These are phyloP conservation scores for Dendrocincla fuliginosa DNA, from an alignment of 2,797 vertebrate species.

Conservation along the genomic window DNA sequence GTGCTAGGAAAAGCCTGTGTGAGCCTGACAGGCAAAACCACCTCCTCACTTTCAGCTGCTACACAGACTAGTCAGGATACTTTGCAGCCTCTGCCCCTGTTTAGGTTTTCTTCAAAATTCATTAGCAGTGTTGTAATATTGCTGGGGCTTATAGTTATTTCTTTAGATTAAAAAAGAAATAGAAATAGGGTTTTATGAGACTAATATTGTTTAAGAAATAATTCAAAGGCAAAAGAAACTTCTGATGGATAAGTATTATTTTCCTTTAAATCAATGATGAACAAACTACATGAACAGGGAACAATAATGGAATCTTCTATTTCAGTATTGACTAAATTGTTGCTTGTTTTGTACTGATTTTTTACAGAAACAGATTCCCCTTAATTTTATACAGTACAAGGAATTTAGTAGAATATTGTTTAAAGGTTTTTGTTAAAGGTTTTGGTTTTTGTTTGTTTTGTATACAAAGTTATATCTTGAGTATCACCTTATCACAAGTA, in stretches of 20 bases:
- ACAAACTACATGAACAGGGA: neutral
- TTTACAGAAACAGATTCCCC: neutral
- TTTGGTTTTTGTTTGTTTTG: neutral
- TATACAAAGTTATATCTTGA: neutral
- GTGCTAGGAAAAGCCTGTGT: neutral
- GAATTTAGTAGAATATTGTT: neutral
- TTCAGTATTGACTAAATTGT: neutral
- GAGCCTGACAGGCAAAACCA: neutral
- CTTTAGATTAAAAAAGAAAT: neutral
- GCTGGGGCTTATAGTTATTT: neutral
- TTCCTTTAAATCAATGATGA: neutral
- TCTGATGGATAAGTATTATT: neutral
- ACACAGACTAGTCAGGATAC: neutral
- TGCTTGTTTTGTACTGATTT: neutral
- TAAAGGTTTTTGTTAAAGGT: neutral
- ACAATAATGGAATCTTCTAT: neutral
- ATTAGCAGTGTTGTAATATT: neutral
- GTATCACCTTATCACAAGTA: neutral
- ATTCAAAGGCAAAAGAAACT: neutral
- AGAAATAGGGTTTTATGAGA: neutral
- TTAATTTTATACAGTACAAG: neutral
- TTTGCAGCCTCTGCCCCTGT: neutral
- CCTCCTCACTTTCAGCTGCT: neutral
- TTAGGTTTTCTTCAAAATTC: neutral
- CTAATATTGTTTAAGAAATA: neutral